Evolutionary conservation across 2,113 vertebrate species (phyloP), one percentile per base, ranked within the genome.

Genomic region (Erythrocercus mccallii): DNA sequence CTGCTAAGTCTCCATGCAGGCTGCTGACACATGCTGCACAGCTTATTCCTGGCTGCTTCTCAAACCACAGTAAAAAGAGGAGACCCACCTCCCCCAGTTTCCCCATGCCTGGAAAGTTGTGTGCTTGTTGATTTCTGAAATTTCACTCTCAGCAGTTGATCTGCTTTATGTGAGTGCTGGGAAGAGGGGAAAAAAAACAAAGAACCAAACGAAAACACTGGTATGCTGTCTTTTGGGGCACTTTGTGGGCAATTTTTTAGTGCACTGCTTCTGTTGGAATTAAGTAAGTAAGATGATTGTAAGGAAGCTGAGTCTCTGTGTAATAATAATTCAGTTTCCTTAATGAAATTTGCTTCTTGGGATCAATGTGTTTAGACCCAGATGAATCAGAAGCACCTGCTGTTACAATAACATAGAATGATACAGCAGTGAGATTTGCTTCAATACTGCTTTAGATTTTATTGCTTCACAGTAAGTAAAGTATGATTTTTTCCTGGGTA

Each of bases 291-390:
- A 71, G 44, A 65, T 2, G 4, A 37, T 8, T 73, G 45, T 58
- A 60, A 5, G 11, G 48, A 90, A 91, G 58, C 64, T 35, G 80
- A 81, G 79, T 90, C 68, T 94, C 79, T 4, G 0, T 85, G 70
- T 85, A 94, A 79, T 95, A 94, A 88, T 93, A 95, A 70, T 61
- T 47, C 62, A 77, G 78, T 94, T 95, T 80, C 14, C 74, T 62
- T 94, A 94, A 93, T 96, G 86, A 93, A 97, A 94, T 88, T 84
- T 94, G 37, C 53, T 95, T 73, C 56, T 86, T 91, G 90, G 90
- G 90, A 95, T 93, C 94, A 90, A 25, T 93, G 71, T 58, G 60
- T 91, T 94, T 90, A 84, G 86, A 85, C 93, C 51, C 68, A 93
- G 82, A 62, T 90, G 92, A 94, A 86, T 90, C 64, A 61, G 64